These are phyloP conservation scores for Pholis gunnellus DNA, from an alignment of 2,113 vertebrate genomes.

Conservation along the genomic window DNA sequence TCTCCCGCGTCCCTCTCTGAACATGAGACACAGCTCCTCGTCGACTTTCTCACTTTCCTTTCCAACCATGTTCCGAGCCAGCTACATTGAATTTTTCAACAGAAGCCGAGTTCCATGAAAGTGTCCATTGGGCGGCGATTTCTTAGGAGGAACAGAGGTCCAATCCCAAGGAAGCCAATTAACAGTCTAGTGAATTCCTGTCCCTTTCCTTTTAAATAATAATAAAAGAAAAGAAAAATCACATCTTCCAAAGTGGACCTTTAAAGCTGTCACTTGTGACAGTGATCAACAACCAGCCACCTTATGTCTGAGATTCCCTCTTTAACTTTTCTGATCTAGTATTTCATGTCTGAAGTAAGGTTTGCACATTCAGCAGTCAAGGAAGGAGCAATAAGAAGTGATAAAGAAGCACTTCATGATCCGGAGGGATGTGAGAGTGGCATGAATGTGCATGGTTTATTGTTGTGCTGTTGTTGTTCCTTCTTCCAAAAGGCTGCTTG, in stretches of 20 bases:
- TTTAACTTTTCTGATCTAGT: background rate
- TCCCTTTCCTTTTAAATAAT: background rate
- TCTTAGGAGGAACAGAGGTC: background rate
- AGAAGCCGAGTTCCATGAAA: background rate
- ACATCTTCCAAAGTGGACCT: background rate
- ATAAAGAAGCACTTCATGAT: conserved; percentile 22
- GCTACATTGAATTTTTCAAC: background rate
- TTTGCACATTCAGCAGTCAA: conserved; percentile 36
- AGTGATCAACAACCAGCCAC: background rate
- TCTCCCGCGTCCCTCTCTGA: background rate
- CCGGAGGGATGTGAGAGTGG: conserved; percentile 28
- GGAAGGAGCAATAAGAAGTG: background rate
- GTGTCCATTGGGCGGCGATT: background rate
- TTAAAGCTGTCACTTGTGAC: background rate
- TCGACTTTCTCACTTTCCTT: conserved; percentile 1
- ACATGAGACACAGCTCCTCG: conserved; percentile 13
- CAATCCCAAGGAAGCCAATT: background rate
- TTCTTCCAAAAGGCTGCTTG: conserved; percentile 39
- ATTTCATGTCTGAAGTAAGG: conserved; percentile 25
- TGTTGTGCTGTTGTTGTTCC: conserved; percentile 34
- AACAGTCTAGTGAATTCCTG: background rate
- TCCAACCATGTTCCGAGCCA: background rate
- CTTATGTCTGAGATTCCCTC: background rate
- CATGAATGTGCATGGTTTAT: conserved; percentile 33
- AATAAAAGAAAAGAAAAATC: background rate